A percentile compares a stretch with the other conserved stretches of the same genome.
Conservation (phyloP, 2,797 vertebrate genomes). For the Echiichthys vipera region DNA sequence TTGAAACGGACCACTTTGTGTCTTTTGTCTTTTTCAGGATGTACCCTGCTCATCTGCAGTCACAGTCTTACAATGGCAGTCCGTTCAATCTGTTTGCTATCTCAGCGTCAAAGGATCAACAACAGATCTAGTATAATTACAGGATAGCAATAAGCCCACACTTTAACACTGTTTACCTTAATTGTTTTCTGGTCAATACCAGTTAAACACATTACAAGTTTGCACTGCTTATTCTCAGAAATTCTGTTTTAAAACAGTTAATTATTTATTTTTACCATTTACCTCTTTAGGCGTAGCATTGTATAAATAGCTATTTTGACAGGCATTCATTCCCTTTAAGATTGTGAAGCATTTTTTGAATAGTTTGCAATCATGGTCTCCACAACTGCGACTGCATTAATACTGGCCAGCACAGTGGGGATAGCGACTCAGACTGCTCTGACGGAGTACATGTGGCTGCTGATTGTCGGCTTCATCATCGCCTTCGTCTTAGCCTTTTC, state of each 20-base stretch:
- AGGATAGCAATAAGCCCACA: slow-evolving; percentile 89
- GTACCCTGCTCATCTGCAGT: slow-evolving; percentile 82
- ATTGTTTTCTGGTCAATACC: slow-evolving; percentile 73
- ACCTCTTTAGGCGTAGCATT: slow-evolving; percentile 81
- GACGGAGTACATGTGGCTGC: slow-evolving; percentile 87
- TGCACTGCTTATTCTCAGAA: slow-evolving; percentile 73
- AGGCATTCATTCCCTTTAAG: slow-evolving; percentile 66
- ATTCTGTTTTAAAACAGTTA: slow-evolving; percentile 63
- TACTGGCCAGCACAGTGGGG: slow-evolving; percentile 52
- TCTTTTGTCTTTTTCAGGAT: slow-evolving; percentile 81
- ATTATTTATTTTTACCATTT: slow-evolving; percentile 84
- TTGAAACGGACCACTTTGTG: slow-evolving; percentile 11
- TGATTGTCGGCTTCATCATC: slow-evolving; percentile 94
- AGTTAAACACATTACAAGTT: slow-evolving; percentile 65
- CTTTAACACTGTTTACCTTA: slow-evolving; percentile 72
- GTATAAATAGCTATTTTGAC: slow-evolving; percentile 54
- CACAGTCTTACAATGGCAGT: slow-evolving; percentile 87
- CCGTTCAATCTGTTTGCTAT: slow-evolving; percentile 76
- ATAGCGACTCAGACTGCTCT: slow-evolving; percentile 28
- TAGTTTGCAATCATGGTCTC: slow-evolving; percentile 81
- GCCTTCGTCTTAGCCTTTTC: slow-evolving; percentile 97
- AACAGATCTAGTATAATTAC: slow-evolving; percentile 79
- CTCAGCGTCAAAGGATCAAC: slow-evolving; percentile 81
- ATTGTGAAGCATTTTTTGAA: slow-evolving; percentile 70
- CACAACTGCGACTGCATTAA: slow-evolving; percentile 71